These are phyloP conservation scores for Caenorhabditis uteleia DNA, from an alignment of 2,888 invertebrate genomes.

Conservation along the genomic window DNA sequence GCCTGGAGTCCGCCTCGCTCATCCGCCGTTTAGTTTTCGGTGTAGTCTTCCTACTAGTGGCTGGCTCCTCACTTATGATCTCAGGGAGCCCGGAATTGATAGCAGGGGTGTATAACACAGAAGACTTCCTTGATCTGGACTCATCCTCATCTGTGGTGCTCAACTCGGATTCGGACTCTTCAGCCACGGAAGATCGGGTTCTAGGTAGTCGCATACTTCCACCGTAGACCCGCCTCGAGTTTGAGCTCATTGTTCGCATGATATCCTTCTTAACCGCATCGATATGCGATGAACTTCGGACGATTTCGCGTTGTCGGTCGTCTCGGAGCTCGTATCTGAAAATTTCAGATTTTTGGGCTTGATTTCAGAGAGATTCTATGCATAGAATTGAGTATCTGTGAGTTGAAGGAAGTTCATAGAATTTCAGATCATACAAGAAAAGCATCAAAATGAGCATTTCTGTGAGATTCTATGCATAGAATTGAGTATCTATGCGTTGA, in stretches of 20 bases:
- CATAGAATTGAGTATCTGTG: too few species aligned
- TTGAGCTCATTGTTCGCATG: slow-evolving; percentile 69
- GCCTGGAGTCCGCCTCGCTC: slow-evolving; percentile 15
- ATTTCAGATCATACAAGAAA: background rate
- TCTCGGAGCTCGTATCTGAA: slow-evolving; percentile 73
- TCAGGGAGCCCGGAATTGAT: slow-evolving; percentile 35
- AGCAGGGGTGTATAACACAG: slow-evolving; percentile 36
- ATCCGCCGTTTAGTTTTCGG: too few species aligned
- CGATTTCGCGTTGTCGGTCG: slow-evolving; percentile 73
- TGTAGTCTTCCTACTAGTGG: background rate
- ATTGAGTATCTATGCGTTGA: too few species aligned
- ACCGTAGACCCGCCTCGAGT: slow-evolving; percentile 28
- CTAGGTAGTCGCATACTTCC: slow-evolving; percentile 33
- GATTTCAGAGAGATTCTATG: background rate
- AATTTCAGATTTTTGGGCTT: too few species aligned
- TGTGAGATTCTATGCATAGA: too few species aligned
- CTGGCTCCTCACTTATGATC: slow-evolving; percentile 36
- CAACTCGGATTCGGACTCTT: slow-evolving; percentile 35
- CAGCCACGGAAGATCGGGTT: slow-evolving; percentile 49
- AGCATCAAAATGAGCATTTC: slow-evolving; percentile 5
- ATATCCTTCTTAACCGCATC: slow-evolving; percentile 73
- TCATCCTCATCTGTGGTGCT: slow-evolving; percentile 6
- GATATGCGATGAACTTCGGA: slow-evolving; percentile 72
- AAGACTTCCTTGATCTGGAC: slow-evolving; percentile 33
- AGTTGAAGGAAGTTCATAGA: background rate